Base-by-base conservation (phyloP, 2,888 invertebrate species). In the Heteromyza rotundicornis region DNA sequence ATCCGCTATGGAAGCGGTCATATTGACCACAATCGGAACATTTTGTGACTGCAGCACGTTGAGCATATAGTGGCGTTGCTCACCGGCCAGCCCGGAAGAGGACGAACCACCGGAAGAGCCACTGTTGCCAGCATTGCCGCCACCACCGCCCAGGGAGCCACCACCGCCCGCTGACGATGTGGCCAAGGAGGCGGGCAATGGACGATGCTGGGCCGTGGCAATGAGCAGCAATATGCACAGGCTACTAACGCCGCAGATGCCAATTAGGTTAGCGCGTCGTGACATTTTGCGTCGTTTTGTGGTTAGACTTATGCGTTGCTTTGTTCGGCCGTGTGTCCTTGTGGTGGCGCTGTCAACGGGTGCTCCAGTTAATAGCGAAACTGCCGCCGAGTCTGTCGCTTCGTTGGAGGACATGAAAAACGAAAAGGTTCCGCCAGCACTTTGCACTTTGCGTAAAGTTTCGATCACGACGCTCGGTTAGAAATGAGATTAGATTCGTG, bases 1-100 rank as follows among this genome's bases (percentile, higher is more conserved):
- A 71, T 88, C 86, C 68, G 85, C 82, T 71, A 89, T 86, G 70
- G 86, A 85, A 60, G 84, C 77, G 36, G 82, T 78, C 69, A 77
- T 74, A 69, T 84, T 82, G 70, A 81, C 78, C 27, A 70, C 65
- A 58, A 73, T 70, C 58, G 67, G 66, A 57, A 69, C 70, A 55
- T 76, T 75, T 60, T 10, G 62, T 54, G 65, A 57, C 57, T 64
- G 63, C 54, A 12, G 36, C 52, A 32, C 22, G 14, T 54, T 58
- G 17, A 22, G 5, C 2, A 2, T 19, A 14, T 14, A 7, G 10
- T 22, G 32, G 2, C 36, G 50, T 12, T 62, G 52, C 10, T n/a
- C 56, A n/a, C 40, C 16, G 10, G 14, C 16, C n/a, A 7, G 16
- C 3, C 8, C 14, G 19, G 3, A 7, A 14, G 8, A 32, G 5